Base-by-base conservation (phyloP, 92 coral and sea anemone species). In the Porites cylindrica region DNA sequence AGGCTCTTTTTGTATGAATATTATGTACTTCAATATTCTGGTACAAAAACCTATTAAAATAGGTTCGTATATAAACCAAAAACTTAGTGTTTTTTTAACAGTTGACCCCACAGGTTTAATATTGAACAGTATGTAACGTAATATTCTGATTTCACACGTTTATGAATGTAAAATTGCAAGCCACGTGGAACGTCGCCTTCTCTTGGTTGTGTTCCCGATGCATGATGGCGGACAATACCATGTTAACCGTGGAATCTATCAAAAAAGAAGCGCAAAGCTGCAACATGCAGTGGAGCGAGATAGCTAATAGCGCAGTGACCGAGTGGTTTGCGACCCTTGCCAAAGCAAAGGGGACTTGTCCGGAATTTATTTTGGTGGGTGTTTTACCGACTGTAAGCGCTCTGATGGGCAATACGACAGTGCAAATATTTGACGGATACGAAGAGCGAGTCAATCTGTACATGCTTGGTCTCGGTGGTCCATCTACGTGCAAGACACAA, bases 391-490 rank as follows among this genome's bases (percentile, higher is more conserved):
- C 75, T 8, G 84, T 65, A 2, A 79, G 65, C 13, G 64, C 65
- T 1, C n/a, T 79, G 19, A 79, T 79, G 74, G 86, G 78, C 29
- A 82, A 67, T 23, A 47, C 86, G 23, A 58, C 51, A 20, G 87
- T 70, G 1, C 64, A 71, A 66, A 87, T 80, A 23, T 80, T 87
- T 43, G 61, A 87, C 17, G 90, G 75, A 19, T 80, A 68, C 74
- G 90, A 87, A 52, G 86, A 81, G 24, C 78, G 69, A 2, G 86
- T 82, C 7, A 82, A 82, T 70, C 63, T 82, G 26, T 82, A 56
- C 26, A 82, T 53, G 86, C 77, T 82, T 52, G 78, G 50, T 8
- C 86, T 82, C 53, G 77, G 86, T 82, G 86, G 76, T 2, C 86
- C 76, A 7, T 81, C 85, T 11, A 81, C 85, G 65, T 53, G 85